Evolutionary conservation across 2,888 invertebrate genomes (phyloP).

Genomic region (Melinopterus prodromus): DNA sequence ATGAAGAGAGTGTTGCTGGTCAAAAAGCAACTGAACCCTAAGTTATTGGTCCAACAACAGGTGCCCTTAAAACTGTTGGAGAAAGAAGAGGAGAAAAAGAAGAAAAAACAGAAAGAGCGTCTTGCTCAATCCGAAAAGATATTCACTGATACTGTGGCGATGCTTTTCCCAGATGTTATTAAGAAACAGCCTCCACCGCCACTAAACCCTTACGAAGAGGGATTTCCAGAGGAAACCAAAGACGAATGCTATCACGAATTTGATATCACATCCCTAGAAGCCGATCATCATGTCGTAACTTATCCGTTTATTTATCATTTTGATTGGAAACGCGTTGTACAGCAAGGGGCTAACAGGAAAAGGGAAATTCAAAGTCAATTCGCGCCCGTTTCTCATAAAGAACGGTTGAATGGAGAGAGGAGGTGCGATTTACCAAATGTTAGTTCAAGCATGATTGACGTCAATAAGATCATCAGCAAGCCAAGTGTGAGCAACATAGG

Average conservation of each 20-base stretch:
- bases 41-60: constrained; percentile 67
- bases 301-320: constrained; percentile 64
- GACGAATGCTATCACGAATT: constrained; percentile 60
- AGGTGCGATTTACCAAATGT: not conserved
- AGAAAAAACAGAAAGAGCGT: constrained; percentile 65
- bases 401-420: constrained; percentile 42
- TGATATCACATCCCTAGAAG: constrained; percentile 53
- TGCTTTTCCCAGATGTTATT: constrained; percentile 69
- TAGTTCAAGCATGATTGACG: not conserved
- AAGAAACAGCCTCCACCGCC: constrained; percentile 61
- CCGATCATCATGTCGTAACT: constrained; percentile 59
- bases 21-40: constrained; percentile 69
- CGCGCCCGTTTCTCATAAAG: constrained; percentile 58
- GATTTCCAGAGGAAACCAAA: constrained; percentile 59
- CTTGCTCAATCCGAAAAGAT: constrained; percentile 68
- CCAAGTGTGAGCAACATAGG: not conserved
- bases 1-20: constrained; percentile 70
- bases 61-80: constrained; percentile 69
- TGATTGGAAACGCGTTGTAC: constrained; percentile 66
- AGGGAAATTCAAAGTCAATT: constrained; percentile 60
- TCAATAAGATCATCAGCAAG: constrained; percentile 8
- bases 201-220: constrained; percentile 53
- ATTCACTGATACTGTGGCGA: constrained; percentile 72
- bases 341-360: constrained; percentile 63
- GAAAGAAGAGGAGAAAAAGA: constrained; percentile 66